Evolutionary conservation across 2,113 vertebrate species (phyloP), one percentile per base, ranked within the genome.

Genomic region (Charina bottae): DNA sequence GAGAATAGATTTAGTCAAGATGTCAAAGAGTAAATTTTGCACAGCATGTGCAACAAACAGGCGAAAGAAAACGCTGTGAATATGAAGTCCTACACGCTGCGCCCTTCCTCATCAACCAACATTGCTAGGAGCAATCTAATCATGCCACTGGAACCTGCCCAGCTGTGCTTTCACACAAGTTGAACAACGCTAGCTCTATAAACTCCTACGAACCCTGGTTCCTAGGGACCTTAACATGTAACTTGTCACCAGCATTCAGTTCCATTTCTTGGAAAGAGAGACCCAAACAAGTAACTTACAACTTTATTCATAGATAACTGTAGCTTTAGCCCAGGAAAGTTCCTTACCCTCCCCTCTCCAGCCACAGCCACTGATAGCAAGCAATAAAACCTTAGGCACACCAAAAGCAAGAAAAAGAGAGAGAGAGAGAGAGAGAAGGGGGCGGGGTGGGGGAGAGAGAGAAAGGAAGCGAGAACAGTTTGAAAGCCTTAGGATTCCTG

Each of bases 1-100:
- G 96, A 97, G 93, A 98, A 97, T 95, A 97, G 96, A 97, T 97
- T 97, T 97, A 98, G 97, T 97, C 94, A 97, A 96, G 96, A 94
- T 95, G 96, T 96, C 96, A 97, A 97, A 97, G 94, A 94, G 93
- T 21, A 96, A 96, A 97, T 95, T 94, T 92, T 96, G 96, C 96
- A 97, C 93, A 96, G 94, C 91, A 96, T 0, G 96, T 96, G 95
- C 94, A 95, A 97, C 96, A 96, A 97, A 97, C 93, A 96, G 93
- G 95, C 93, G 96, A 96, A 94, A 96, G 64, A 94, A 96, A 95
- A 96, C 89, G 94, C 93, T 54, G 94, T 91, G 94, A 96, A 91
- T 55, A 83, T 94, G 95, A 96, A 95, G 93, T 94, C 94, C 88
- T 92, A 4, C 28, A 96, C 90, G 96, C 89, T 83, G 95, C 91